phyloP scores from a whole-genome alignment of 2,113 vertebrate genomes.

The Montifringilla adamsi region DNA sequence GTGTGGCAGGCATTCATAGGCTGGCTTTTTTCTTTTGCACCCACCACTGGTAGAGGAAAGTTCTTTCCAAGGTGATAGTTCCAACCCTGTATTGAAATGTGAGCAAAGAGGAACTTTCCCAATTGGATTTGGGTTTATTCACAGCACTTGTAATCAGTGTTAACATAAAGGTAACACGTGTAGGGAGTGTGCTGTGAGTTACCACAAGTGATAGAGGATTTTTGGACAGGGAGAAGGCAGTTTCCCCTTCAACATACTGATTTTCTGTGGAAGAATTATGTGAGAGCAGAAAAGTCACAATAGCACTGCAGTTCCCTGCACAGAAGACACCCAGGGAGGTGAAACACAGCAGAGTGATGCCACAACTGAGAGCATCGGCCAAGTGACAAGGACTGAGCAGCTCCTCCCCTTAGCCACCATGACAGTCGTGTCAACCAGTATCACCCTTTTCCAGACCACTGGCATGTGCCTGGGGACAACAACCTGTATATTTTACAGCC shows the following conservation, averaged over 20 bases:
- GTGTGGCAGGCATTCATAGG: not conserved
- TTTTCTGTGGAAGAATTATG: not conserved
- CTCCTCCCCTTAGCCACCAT: not conserved
- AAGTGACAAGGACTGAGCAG: not conserved
- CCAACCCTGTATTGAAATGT: not conserved
- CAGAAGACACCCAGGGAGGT: not conserved
- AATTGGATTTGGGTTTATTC: not conserved
- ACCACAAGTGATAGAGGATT: not conserved
- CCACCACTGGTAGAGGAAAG: not conserved
- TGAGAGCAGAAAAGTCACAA: not conserved
- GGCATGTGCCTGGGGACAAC: not conserved
- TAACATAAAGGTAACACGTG: not conserved
- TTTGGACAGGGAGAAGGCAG: not conserved
- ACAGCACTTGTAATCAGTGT: not conserved
- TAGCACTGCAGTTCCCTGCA: not conserved
- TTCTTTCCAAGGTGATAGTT: not conserved
- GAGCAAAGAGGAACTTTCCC: not conserved
- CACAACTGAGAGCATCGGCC: not conserved
- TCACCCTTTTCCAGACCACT: not conserved
- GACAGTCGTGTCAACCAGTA: fast-evolving
- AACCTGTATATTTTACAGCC: not conserved
- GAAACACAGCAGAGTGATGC: not conserved
- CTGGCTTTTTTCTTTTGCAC: not conserved
- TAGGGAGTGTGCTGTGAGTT: not conserved
- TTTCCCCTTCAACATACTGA: not conserved